Conservation (phyloP, 2,797 vertebrate species). For the Falco berigora region DNA sequence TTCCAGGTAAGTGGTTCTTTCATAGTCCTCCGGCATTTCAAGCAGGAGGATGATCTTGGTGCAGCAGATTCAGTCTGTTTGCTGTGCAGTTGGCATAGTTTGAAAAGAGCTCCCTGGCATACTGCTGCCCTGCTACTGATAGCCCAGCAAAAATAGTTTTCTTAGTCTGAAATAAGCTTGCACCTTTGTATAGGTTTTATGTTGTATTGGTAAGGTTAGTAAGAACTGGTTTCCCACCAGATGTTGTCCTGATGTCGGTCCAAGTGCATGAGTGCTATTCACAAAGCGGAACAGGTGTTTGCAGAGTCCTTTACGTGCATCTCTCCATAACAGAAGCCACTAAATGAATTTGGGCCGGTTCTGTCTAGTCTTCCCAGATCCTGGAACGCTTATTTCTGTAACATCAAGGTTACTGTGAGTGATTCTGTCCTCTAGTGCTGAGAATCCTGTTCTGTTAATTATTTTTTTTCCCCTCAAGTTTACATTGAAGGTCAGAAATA, state of each 20-base stretch:
- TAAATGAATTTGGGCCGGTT: background rate
- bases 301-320: background rate
- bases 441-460: background rate
- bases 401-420: background rate
- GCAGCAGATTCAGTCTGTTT: background rate
- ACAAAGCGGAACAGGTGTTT: background rate
- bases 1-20: slow-evolving; percentile 83
- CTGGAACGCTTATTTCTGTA: background rate
- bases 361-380: background rate
- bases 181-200: background rate
- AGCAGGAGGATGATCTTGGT: background rate
- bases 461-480: background rate
- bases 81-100: background rate
- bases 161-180: background rate
- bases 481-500: background rate
- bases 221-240: background rate
- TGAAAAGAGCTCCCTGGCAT: background rate
- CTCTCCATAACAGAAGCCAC: background rate
- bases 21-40: background rate
- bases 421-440: background rate
- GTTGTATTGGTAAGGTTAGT: background rate
- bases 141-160: background rate
- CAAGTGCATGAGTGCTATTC: background rate
- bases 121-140: background rate
- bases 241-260: background rate